Conservation (phyloP, 1,140 invertebrate species). For the Papilio dardanus region DNA sequence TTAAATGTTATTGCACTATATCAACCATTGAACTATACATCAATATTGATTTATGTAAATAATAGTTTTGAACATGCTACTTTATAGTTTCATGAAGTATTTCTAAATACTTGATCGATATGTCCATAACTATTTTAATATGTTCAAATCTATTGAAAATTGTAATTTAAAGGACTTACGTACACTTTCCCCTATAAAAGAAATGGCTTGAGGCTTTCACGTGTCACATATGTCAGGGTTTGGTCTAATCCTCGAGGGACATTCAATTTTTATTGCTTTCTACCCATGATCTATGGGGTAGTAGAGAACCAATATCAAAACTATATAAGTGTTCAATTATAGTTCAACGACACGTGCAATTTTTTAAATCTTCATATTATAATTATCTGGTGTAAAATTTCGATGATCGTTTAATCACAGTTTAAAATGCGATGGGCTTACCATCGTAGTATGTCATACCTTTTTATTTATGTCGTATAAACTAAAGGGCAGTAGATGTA, state of each 20-base stretch:
- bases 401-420: not conserved
- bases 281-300: slow-evolving; percentile 70
- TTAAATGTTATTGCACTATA: slow-evolving; percentile 25
- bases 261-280: slow-evolving; percentile 76
- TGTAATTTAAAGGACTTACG: slow-evolving; percentile 14
- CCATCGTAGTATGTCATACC: not conserved
- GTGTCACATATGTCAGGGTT: slow-evolving; percentile 78
- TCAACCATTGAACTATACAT: not conserved
- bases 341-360: slow-evolving; percentile 43
- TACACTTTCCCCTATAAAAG: slow-evolving; percentile 58
- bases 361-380: slow-evolving; percentile 29
- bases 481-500: slow-evolving; percentile 52
- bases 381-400: not conserved
- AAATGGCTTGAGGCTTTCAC: slow-evolving; percentile 68
- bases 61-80: not conserved
- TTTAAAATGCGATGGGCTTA: not conserved
- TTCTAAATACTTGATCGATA: not conserved
- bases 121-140: not conserved
- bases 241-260: slow-evolving; percentile 74
- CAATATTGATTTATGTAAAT: slow-evolving; percentile 29
- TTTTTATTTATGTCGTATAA: slow-evolving; percentile 36
- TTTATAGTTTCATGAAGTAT: not conserved
- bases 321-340: slow-evolving; percentile 60
- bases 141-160: not conserved
- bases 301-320: slow-evolving; percentile 70